These are phyloP conservation scores for Mellivora capensis DNA, from an alignment of 2,113 vertebrate species.

Conservation along the genomic window DNA sequence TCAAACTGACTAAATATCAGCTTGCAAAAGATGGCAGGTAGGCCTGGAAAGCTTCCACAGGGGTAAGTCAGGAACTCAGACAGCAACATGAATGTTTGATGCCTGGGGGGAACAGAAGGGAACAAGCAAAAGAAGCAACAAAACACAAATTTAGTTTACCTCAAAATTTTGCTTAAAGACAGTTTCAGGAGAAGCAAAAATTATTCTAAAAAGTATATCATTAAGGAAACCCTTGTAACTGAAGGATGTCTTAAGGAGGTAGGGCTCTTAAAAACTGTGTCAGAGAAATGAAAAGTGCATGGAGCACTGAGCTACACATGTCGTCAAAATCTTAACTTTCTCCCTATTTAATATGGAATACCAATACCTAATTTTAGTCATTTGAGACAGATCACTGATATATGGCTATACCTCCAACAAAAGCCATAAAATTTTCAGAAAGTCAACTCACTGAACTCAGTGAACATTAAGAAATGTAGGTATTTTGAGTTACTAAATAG, in stretches of 20 bases:
- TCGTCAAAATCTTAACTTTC: background rate
- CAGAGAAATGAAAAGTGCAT: background rate
- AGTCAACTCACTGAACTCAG: background rate
- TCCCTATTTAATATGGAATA: background rate
- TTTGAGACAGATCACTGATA: background rate
- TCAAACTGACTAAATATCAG: background rate
- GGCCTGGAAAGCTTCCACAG: background rate
- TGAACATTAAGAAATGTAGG: background rate
- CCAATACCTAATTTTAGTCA: background rate
- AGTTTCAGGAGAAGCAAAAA: background rate
- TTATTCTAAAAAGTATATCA: background rate
- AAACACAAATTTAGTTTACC: background rate
- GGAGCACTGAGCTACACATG: background rate
- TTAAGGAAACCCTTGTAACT: background rate
- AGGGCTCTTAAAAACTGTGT: background rate
- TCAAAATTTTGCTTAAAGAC: conserved; percentile 3
- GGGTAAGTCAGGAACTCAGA: background rate
- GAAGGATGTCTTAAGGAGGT: background rate
- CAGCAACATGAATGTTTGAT: background rate
- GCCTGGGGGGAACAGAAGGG: background rate
- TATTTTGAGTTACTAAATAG: background rate
- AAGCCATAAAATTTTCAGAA: background rate
- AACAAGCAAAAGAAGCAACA: background rate
- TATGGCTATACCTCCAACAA: background rate
- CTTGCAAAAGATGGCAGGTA: background rate